These are phyloP conservation scores for Oxyteleia sp. DNA, from an alignment of 2,888 invertebrate genomes.

Conservation along the genomic window DNA sequence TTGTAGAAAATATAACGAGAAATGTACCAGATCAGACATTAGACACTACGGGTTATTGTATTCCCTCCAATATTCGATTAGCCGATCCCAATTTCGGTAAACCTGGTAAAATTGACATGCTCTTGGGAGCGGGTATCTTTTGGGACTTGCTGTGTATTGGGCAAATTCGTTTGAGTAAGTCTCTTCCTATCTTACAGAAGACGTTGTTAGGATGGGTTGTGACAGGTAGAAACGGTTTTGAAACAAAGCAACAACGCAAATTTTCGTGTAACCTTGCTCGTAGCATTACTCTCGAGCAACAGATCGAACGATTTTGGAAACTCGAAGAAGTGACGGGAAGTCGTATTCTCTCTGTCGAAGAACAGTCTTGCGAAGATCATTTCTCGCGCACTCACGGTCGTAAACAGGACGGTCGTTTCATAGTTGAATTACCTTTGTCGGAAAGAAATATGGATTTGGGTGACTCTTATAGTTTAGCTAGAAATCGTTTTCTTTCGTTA, in stretches of 20 bases:
- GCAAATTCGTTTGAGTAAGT: slow-evolving; percentile 13
- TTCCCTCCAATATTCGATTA: slow-evolving; percentile 32
- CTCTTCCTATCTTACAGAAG: slow-evolving; percentile 50
- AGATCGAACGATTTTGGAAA: slow-evolving; percentile 73
- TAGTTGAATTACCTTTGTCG: slow-evolving; percentile 26
- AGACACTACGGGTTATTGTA: neutral
- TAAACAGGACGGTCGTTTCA: slow-evolving; percentile 54
- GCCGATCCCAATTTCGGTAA: slow-evolving; percentile 32
- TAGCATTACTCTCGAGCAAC: slow-evolving; percentile 33
- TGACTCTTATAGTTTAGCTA: neutral
- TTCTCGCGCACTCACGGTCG: slow-evolving; percentile 45
- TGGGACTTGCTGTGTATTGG: slow-evolving; percentile 29
- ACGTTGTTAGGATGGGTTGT: slow-evolving; percentile 60
- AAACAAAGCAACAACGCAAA: neutral
- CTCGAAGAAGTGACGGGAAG: slow-evolving; percentile 58
- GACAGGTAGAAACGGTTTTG: slow-evolving; percentile 26
- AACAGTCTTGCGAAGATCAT: slow-evolving; percentile 71
- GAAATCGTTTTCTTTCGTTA: neutral
- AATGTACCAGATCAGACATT: neutral
- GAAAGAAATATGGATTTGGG: neutral
- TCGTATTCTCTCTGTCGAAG: slow-evolving; percentile 56
- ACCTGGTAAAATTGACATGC: slow-evolving; percentile 27
- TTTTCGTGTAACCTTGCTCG: neutral
- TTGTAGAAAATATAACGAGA: neutral
- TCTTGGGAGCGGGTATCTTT: slow-evolving; percentile 29